A percentile compares a stretch with the other conserved stretches of the same genome.
phyloP scores from a whole-genome alignment of 2,888 invertebrate species.

The Plemyria rubiginata region DNA sequence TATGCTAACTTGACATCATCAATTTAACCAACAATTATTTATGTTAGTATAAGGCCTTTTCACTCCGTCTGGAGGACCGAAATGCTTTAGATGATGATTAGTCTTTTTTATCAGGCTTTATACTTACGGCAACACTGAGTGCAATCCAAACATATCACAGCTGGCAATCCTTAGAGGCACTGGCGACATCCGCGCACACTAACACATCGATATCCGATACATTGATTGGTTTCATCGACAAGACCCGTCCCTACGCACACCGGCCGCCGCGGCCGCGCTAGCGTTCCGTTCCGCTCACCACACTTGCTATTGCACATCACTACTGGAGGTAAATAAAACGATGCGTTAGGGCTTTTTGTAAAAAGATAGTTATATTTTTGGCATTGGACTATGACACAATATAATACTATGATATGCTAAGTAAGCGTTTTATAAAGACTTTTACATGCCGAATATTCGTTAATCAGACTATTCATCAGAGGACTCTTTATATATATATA shows the following conservation, averaged over 20 bases:
- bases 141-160: constrained; percentile 35
- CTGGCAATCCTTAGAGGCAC: constrained; percentile 32
- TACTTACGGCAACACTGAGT: constrained; percentile 28
- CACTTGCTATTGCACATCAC: constrained; percentile 28
- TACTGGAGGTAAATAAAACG: constrained; percentile 75
- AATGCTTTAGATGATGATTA: constrained; percentile 22
- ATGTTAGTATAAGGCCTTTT: constrained; percentile 30
- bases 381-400: constrained; percentile 86
- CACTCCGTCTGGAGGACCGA: constrained; percentile 7
- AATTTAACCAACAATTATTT: constrained; percentile 6
- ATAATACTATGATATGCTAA: constrained; percentile 86
- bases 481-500: constrained; percentile 84
- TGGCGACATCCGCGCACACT: constrained; percentile 26
- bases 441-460: constrained; percentile 85
- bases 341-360: constrained; percentile 81
- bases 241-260: constrained; percentile 22
- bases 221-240: constrained; percentile 21
- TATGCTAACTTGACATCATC: constrained; percentile 17
- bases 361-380: constrained; percentile 86
- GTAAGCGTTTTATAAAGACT: constrained; percentile 86
- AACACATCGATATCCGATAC: constrained; percentile 23
- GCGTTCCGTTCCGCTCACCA: constrained; percentile 25
- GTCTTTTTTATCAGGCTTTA: constrained; percentile 19
- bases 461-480: constrained; percentile 85
- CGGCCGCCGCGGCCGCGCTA: constrained; percentile 5